These are phyloP conservation scores for Drosophila anomelani DNA, from an alignment of 2,888 invertebrate genomes.

Conservation along the genomic window DNA sequence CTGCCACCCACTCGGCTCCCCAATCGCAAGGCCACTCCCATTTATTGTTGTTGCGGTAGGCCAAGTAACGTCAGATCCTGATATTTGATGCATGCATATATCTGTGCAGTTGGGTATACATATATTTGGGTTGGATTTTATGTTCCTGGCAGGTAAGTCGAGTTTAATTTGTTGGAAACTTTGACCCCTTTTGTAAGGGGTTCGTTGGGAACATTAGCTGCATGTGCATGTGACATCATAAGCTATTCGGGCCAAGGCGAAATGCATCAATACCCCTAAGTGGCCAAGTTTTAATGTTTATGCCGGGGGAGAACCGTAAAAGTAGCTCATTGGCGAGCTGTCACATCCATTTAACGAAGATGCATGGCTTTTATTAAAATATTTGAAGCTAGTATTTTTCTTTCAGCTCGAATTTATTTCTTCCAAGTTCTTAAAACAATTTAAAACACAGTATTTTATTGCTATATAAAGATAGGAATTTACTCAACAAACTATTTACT, in stretches of 20 bases:
- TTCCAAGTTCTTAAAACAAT: not conserved
- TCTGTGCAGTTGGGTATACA: constrained; percentile 5
- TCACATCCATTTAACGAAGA: not conserved
- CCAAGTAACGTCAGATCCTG: constrained; percentile 40
- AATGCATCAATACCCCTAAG: not conserved
- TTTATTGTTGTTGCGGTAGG: constrained; percentile 44
- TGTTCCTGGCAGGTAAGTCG: constrained; percentile 42
- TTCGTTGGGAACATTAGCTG: constrained; percentile 7
- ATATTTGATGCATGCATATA: constrained; percentile 47
- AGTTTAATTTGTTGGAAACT: constrained; percentile 40
- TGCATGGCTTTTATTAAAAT: no score
- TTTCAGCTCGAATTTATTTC: not conserved
- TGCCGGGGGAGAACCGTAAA: not conserved
- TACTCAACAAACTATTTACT: not conserved
- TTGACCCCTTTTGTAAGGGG: constrained; percentile 31
- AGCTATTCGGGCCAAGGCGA: constrained; percentile 27
- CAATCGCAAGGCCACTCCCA: constrained; percentile 16
- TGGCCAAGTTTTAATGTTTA: not conserved
- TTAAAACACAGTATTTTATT: not conserved
- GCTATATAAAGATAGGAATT: not conserved
- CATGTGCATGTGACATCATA: constrained; percentile 35
- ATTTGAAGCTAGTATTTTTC: not conserved
- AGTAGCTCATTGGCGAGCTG: not conserved
- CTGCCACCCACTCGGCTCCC: constrained; percentile 2
- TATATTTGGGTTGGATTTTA: constrained; percentile 10